Evolutionary conservation across 2,797 vertebrate species (phyloP).

Genomic region (Siniperca obscura): DNA sequence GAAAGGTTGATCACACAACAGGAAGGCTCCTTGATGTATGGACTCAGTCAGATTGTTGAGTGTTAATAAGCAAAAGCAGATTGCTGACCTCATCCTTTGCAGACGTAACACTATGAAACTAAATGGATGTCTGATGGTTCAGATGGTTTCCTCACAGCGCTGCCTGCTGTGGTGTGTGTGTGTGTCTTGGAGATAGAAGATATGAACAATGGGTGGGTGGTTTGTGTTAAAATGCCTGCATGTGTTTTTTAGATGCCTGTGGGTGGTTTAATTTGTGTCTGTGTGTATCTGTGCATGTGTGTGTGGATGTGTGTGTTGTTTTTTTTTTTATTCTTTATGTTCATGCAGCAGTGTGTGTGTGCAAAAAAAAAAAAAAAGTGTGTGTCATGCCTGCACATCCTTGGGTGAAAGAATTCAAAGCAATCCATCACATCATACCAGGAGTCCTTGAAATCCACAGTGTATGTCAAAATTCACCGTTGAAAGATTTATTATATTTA

Average conservation of each 20-base stretch:
- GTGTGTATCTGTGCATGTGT: conserved; percentile 20
- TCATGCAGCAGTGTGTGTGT: conserved; percentile 13
- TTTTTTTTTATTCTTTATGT: conserved; percentile 27
- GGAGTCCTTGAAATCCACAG: conserved; percentile 62
- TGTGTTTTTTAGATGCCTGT: conserved; percentile 51
- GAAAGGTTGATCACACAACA: conserved; percentile 50
- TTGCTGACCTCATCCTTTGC: conserved; percentile 58
- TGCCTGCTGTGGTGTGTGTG: conserved; percentile 39
- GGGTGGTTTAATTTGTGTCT: conserved; percentile 58
- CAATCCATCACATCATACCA: conserved; percentile 41
- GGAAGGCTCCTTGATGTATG: conserved; percentile 50
- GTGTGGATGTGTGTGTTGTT: conserved; percentile 3
- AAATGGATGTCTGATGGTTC: conserved; percentile 55
- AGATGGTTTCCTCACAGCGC: conserved; percentile 26
- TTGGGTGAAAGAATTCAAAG: conserved; percentile 58
- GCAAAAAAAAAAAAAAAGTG: conserved; percentile 20
- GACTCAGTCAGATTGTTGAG: conserved; percentile 32
- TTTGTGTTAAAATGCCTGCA: conserved; percentile 54
- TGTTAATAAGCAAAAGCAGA: conserved; percentile 63
- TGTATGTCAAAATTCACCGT: conserved; percentile 32
- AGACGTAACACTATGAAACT: conserved; percentile 30
- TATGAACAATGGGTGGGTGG: conserved; percentile 46
- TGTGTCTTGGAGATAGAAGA: conserved; percentile 22
- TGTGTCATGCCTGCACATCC: conserved; percentile 39
- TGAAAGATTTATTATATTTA: conserved; percentile 69